Percentiles rank a stretch among this genome's conserved stretches.
Conservation (phyloP, 2,797 vertebrate genomes). For the Iguana delicatissima region DNA sequence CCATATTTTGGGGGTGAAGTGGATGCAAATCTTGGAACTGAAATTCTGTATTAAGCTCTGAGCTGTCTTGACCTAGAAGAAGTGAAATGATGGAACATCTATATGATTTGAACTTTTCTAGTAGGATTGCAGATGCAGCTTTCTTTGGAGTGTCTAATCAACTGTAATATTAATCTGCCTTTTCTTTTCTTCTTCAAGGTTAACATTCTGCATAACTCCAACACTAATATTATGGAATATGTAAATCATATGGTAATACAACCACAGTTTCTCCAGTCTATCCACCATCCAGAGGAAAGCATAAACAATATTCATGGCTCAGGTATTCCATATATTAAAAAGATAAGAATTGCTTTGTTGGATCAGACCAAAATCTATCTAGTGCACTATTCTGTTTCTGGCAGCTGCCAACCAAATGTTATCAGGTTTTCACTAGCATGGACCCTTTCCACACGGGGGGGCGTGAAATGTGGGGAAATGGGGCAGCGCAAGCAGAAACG, state of each 20-base stretch:
- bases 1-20: neutral
- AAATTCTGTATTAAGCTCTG: neutral
- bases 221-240: slow-evolving; percentile 82
- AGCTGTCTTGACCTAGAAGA: neutral
- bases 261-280: slow-evolving; percentile 89
- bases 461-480: no score
- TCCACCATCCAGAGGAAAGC: slow-evolving; percentile 83
- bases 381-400: neutral
- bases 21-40: neutral
- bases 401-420: neutral
- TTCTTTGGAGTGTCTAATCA: neutral
- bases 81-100: neutral
- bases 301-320: slow-evolving; percentile 81
- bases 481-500: no score
- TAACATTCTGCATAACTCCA: slow-evolving; percentile 88
- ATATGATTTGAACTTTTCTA: slow-evolving; percentile 11
- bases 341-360: neutral
- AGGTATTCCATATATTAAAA: slow-evolving; percentile 77
- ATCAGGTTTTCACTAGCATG: neutral
- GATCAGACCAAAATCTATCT: neutral
- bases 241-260: slow-evolving; percentile 87
- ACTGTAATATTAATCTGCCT: slow-evolving; percentile 12
- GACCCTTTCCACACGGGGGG: no score
- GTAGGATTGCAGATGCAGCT: neutral
- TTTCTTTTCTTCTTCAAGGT: slow-evolving; percentile 80